These are phyloP conservation scores for Phymorhynchus buccinoides DNA, from an alignment of 1,140 invertebrate species.

Conservation along the genomic window DNA sequence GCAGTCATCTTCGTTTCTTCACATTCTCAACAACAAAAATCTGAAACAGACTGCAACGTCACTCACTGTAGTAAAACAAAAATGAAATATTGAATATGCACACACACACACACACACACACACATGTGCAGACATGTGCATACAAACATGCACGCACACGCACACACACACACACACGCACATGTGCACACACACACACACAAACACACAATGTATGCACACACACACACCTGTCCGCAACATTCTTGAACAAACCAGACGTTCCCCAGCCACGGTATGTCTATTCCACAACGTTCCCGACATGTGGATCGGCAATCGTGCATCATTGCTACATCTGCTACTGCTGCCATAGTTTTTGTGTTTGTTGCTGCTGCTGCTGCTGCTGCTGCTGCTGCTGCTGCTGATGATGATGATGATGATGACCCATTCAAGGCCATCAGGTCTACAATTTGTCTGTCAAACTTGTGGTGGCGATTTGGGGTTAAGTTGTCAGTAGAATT, in stretches of 20 bases:
- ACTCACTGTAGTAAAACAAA: background rate
- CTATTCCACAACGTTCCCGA: constrained; percentile 44
- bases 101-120: background rate
- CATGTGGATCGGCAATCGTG: background rate
- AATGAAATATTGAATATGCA: background rate
- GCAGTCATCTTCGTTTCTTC: no score
- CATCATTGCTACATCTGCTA: background rate
- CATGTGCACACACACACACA: background rate
- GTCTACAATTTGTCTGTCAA: background rate
- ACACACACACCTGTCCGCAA: constrained; percentile 83
- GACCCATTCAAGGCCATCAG: no score
- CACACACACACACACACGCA: constrained; percentile 14
- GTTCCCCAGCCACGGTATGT: constrained; percentile 46
- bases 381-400: background rate
- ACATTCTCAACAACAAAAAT: no score
- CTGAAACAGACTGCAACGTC: no score
- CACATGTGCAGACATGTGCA: background rate
- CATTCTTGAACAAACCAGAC: constrained; percentile 85
- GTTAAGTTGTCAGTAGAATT: background rate
- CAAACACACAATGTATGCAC: background rate
- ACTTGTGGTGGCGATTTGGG: background rate
- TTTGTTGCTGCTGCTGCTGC: background rate
- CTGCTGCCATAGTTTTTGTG: background rate
- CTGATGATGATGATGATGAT: no score
- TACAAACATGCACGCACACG: background rate